These are phyloP conservation scores for Luperina testacea DNA, from an alignment of 2,888 invertebrate genomes.

Conservation along the genomic window DNA sequence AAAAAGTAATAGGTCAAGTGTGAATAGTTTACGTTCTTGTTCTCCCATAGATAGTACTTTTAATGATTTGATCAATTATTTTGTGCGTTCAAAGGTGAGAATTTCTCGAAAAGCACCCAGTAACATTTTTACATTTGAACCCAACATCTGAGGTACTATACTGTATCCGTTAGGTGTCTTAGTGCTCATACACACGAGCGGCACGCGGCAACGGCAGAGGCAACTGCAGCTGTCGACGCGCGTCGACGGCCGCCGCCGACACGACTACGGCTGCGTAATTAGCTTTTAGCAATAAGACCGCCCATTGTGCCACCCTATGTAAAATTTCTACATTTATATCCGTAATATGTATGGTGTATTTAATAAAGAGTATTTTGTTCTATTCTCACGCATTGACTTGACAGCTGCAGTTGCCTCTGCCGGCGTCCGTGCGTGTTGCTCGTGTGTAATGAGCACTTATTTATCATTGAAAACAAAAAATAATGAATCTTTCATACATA, in stretches of 20 bases:
- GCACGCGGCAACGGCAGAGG: too few relatives aligned
- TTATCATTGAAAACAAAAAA: background rate
- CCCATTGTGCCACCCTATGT: too few relatives aligned
- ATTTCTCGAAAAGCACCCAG: background rate
- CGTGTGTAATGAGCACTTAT: too few relatives aligned
- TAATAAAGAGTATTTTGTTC: background rate
- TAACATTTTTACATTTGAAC: background rate
- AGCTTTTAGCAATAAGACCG: too few relatives aligned
- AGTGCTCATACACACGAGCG: too few relatives aligned
- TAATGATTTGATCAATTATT: constrained; percentile 30
- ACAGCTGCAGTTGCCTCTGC: background rate
- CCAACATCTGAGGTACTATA: background rate
- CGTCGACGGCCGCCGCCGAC: too few relatives aligned
- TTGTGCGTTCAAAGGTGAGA: background rate
- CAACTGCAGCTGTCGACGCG: too few relatives aligned
- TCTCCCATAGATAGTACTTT: constrained; percentile 13
- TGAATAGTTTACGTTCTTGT: constrained; percentile 46
- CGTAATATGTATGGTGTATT: too few relatives aligned
- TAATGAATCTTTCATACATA: background rate
- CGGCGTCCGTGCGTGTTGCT: too few relatives aligned
- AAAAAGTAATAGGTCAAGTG: constrained; percentile 60
- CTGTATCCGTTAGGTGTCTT: background rate
- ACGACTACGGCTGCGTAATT: too few relatives aligned
- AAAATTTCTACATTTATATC: too few relatives aligned
- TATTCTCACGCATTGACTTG: background rate